Evolutionary conservation across 2,888 invertebrate genomes (phyloP).

Genomic region (Polymixis flavicincta): DNA sequence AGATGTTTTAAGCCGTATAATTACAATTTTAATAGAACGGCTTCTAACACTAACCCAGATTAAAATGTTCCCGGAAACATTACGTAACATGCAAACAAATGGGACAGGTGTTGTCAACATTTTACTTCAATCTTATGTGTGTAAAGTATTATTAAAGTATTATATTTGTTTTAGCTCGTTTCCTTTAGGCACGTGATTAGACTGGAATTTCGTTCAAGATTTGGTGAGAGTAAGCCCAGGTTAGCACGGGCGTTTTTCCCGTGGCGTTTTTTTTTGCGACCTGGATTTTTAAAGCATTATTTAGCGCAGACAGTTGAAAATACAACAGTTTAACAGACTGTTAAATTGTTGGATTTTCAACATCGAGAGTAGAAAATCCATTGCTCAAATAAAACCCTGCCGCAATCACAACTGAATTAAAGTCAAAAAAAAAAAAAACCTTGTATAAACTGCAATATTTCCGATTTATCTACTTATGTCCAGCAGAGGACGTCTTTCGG

Average conservation of each 20-base stretch:
- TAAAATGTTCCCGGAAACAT: constrained; percentile 34
- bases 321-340: no score
- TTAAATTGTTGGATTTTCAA: no score
- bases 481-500: no score
- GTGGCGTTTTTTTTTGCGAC: no score
- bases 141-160: constrained; percentile 40
- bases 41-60: constrained; percentile 37
- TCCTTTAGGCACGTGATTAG: background rate
- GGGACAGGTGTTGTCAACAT: constrained; percentile 47
- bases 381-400: no score
- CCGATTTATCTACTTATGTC: no score
- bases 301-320: no score
- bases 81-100: constrained; percentile 36
- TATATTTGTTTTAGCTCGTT: constrained; percentile 19
- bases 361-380: no score
- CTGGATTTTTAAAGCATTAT: no score
- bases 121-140: constrained; percentile 30
- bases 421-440: no score
- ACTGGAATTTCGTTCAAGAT: constrained; percentile 2
- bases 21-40: constrained; percentile 17
- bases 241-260: background rate
- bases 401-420: no score
- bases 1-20: constrained; percentile 48
- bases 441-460: no score
- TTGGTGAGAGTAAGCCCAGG: background rate